These are phyloP conservation scores for Mustelus asterias DNA, from an alignment of 2,113 vertebrate genomes.

Conservation along the genomic window DNA sequence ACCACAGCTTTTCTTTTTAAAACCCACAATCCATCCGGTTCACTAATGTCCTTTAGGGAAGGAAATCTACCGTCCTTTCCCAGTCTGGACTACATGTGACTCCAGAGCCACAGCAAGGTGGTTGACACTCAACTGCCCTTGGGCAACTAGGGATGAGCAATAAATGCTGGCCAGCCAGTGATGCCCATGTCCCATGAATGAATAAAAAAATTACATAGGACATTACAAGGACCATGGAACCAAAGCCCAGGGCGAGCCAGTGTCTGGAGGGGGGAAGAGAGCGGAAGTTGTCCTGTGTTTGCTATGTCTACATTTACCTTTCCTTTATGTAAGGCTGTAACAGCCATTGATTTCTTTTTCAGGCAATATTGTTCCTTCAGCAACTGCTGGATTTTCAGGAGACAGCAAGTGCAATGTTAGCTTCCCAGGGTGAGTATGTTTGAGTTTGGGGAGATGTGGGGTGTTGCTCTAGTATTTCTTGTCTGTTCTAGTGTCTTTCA, in stretches of 20 bases:
- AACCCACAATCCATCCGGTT: too few species aligned
- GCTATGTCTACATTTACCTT: background rate
- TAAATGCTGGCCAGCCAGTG: too few species aligned
- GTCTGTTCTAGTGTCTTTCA: background rate
- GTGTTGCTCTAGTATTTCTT: background rate
- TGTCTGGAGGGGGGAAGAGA: background rate
- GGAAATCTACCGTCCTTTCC: too few species aligned
- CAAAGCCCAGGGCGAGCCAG: background rate
- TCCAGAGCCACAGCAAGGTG: too few species aligned
- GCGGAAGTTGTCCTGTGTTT: background rate
- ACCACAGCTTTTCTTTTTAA: too few species aligned
- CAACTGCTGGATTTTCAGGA: slow-evolving; percentile 96
- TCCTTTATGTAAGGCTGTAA: slow-evolving; percentile 20
- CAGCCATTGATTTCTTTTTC: background rate
- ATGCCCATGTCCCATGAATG: too few species aligned
- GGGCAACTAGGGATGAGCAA: too few species aligned
- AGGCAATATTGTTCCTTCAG: slow-evolving; percentile 96
- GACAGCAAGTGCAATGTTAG: slow-evolving; percentile 91
- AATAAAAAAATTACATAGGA: too few species aligned
- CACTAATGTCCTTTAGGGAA: too few species aligned
- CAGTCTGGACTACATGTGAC: too few species aligned
- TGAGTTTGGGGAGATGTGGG: background rate
- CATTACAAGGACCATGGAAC: background rate
- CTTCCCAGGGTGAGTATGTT: slow-evolving; percentile 79
- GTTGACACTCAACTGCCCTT: too few species aligned